A percentile compares a stretch with the other conserved stretches of the same genome.
phyloP scores from a whole-genome alignment of 2,113 vertebrate species.

The Indicator maculatus region DNA sequence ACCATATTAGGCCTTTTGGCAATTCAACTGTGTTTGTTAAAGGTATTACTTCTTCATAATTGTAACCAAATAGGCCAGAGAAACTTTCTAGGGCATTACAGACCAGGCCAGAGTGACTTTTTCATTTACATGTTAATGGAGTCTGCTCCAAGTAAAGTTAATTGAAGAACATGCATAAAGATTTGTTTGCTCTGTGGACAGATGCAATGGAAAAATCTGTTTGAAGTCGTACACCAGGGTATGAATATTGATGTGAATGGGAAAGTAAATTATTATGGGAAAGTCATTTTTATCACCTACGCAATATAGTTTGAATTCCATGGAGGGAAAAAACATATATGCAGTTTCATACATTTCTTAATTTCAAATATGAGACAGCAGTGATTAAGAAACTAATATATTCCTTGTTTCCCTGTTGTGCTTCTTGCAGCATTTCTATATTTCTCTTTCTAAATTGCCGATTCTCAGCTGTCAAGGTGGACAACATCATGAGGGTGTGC shows the following conservation, averaged over 20 bases:
- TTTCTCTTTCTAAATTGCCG: not conserved
- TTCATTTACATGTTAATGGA: constrained; percentile 70
- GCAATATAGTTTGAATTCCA: constrained; percentile 20
- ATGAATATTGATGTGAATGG: constrained; percentile 58
- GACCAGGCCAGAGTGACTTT: constrained; percentile 18
- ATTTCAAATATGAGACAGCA: constrained; percentile 16
- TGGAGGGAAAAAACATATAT: not conserved
- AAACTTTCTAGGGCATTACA: constrained; percentile 26
- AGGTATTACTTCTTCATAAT: not conserved
- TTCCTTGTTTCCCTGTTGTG: not conserved
- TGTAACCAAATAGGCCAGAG: not conserved
- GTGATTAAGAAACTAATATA: constrained; percentile 21
- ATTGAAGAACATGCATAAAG: constrained; percentile 62
- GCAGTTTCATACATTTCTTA: constrained; percentile 10
- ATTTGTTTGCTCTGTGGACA: constrained; percentile 63
- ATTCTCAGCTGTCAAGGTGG: not conserved
- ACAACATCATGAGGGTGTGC: not conserved
- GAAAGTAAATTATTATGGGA: constrained; percentile 52
- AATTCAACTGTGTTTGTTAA: not conserved
- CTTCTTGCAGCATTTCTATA: not conserved
- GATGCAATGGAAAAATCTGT: constrained; percentile 52
- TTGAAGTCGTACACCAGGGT: constrained; percentile 35
- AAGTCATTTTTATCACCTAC: constrained; percentile 36
- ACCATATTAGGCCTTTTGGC: not conserved
- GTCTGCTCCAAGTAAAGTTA: constrained; percentile 46